Evolutionary conservation across 2,888 invertebrate species (phyloP), one percentile per base, ranked within the genome.

Genomic region (Pterostichus madidus): DNA sequence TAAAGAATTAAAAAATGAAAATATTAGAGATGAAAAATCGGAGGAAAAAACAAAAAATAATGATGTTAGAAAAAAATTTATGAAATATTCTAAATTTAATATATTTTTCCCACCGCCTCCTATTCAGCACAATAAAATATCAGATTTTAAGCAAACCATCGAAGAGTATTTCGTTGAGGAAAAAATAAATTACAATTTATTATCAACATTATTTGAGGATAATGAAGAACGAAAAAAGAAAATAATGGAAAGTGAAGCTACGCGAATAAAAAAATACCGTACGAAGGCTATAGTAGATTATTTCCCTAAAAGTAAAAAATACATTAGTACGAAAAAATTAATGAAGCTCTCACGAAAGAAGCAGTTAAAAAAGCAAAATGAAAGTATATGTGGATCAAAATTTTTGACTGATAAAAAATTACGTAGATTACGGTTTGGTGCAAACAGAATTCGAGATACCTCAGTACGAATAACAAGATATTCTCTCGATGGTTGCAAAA

Each of bases 1-100:
- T 15, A 85, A 85, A 39, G 84, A 84, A 46, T 8, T 71, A 2
- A 39, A 80, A 71, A 83, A 35, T 39, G 84, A 84, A 64, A 73
- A 44, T 5, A 13, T 56, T 10, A 83, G 64, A 49, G 78, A 78
- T 6, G 71, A 80, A 24, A 73, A 77, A 39, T 80, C 68, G 2
- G 77, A 78, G 3, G 71, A 80, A 24, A 73, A 77, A 39, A 80
- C 68, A 2, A 75, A 71, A 83, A 71, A 8, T 8, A 73, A 35
- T 49, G 77, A 77, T 35, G 61, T 83, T 7, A 46, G 83, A 6
- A 83, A 83, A 53, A 76, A 77, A 24, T 83, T 61, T 68, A 52
- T 83, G 68, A 76, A 76, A 44, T 83, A 83, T 76, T 77, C 83
- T 11, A 76, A 83, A 68, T 46, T 56, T n/a, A 68, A 52, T 24